A percentile compares a stretch with the other conserved stretches of the same genome.
phyloP scores from a whole-genome alignment of 2,888 invertebrate species.

The Beris morrisii region DNA sequence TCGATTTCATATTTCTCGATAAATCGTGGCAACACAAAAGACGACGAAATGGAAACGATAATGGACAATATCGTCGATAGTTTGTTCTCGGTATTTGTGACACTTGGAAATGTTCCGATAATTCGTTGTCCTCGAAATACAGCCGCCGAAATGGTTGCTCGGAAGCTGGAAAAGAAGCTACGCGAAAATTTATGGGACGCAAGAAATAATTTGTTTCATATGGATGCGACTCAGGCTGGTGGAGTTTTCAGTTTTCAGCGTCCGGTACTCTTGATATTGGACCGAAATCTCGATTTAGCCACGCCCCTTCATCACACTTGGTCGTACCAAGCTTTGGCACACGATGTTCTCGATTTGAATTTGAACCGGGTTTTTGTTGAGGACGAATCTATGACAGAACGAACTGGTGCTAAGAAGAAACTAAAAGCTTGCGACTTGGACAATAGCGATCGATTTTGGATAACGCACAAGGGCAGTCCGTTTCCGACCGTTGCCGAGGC shows the following conservation, averaged over 20 bases:
- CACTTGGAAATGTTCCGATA: constrained; percentile 73
- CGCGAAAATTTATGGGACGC: constrained; percentile 96
- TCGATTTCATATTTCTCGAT: constrained; percentile 92
- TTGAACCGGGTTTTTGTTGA: constrained; percentile 78
- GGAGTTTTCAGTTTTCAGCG: constrained; percentile 86
- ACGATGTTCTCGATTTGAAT: constrained; percentile 91
- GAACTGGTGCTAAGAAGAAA: constrained; percentile 70
- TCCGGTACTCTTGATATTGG: constrained; percentile 88
- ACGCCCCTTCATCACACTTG: constrained; percentile 99
- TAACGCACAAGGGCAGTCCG: constrained; percentile 88
- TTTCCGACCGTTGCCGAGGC: constrained; percentile 96
- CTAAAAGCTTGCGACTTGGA: constrained; percentile 89
- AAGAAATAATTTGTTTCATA: constrained; percentile 91
- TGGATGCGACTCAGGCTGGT: constrained; percentile 73
- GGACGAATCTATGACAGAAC: constrained; percentile 59
- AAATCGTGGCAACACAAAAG: constrained; percentile 90
- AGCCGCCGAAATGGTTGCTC: constrained; percentile 98
- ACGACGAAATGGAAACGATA: constrained; percentile 91
- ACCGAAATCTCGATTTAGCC: constrained; percentile 94
- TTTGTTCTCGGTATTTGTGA: constrained; percentile 96
- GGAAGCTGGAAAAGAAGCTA: constrained; percentile 94
- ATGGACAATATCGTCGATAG: constrained; percentile 96
- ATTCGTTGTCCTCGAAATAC: constrained; percentile 81
- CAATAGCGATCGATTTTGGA: constrained; percentile 89
- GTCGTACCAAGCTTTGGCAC: constrained; percentile 98